Conservation (phyloP, 2,113 vertebrate species). For the Leucoraja erinaceus region DNA sequence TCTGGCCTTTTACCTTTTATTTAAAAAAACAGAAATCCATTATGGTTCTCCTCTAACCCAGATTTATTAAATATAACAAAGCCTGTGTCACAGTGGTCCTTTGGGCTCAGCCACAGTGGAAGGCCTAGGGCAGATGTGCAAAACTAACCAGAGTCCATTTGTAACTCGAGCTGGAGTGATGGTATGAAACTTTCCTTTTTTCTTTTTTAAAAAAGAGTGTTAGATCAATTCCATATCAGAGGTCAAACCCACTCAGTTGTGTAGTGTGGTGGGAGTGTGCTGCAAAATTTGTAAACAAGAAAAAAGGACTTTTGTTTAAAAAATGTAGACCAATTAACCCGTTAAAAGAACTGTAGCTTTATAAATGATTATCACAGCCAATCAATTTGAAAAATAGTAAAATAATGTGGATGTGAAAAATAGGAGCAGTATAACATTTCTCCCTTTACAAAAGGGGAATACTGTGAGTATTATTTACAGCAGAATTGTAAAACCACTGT, state of each 20-base stretch:
- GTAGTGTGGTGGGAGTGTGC: neutral
- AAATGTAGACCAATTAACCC: neutral
- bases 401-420: neutral
- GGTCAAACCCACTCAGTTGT: no score
- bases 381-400: neutral
- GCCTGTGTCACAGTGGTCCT: neutral
- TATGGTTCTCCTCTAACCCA: neutral
- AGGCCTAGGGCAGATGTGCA: neutral
- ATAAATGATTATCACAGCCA: neutral
- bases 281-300: neutral
- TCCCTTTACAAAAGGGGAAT: neutral
- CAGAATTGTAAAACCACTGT: neutral
- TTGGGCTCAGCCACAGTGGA: neutral
- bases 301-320: neutral
- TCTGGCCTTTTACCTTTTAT: neutral
- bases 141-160: neutral
- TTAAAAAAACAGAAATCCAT: neutral
- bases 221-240: neutral
- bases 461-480: neutral
- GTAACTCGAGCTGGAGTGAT: neutral
- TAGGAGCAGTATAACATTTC: neutral
- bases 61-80: neutral
- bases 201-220: neutral
- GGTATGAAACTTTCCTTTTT: conserved; percentile 3
- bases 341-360: neutral